These are phyloP conservation scores for Conopomorpha cramerella DNA, from an alignment of 1,140 invertebrate species.

Conservation along the genomic window DNA sequence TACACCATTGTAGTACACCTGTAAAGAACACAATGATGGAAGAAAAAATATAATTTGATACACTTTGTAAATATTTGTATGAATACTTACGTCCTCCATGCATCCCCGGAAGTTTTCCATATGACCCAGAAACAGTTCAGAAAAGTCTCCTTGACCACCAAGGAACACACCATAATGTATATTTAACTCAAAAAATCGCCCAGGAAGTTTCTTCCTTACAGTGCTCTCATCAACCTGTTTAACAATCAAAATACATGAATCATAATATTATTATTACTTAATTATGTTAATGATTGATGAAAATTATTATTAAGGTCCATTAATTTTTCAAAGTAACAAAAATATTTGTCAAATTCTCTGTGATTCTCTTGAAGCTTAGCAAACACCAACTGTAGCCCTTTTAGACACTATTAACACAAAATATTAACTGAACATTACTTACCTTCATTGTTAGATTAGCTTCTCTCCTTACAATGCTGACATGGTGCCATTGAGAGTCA, in stretches of 20 bases:
- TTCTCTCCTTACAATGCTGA: conserved; percentile 79
- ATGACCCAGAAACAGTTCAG: conserved; percentile 86
- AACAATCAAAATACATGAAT: no score
- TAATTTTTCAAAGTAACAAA: no score
- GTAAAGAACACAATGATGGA: conserved; percentile 5
- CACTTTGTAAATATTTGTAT: background rate
- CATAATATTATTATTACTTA: no score
- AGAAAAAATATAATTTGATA: conserved; percentile 1
- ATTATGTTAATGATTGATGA: no score
- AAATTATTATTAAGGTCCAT: no score
- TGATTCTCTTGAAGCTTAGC: no score
- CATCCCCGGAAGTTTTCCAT: conserved; percentile 90
- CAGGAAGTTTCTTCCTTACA: conserved; percentile 71
- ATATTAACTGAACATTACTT: conserved; percentile 6
- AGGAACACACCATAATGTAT: conserved; percentile 92
- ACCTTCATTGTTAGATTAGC: conserved; percentile 78
- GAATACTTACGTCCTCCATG: conserved; percentile 76
- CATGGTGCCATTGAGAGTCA: conserved; percentile 90
- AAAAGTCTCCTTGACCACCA: conserved; percentile 87
- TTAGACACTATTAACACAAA: no score
- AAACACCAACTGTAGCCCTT: no score
- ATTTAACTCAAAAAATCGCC: conserved; percentile 85
- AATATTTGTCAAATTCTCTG: no score
- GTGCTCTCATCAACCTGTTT: conserved; percentile 49
- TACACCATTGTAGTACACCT: conserved; percentile 84